These are phyloP conservation scores for Acyrthosiphon pisum DNA, from an alignment of 1,140 invertebrate species.

Conservation along the genomic window DNA sequence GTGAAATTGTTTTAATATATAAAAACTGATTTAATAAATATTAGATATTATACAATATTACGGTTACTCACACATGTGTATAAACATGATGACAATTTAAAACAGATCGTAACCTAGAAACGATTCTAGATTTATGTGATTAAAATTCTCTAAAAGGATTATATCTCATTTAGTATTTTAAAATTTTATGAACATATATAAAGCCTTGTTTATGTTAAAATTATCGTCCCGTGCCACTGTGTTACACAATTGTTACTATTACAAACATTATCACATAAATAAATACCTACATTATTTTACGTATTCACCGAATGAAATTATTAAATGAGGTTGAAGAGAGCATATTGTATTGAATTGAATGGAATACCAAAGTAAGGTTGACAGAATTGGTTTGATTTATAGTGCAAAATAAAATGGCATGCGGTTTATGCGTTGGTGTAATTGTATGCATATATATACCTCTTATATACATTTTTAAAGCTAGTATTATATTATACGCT, in stretches of 20 bases:
- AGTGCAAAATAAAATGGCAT: not conserved
- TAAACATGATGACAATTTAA: not conserved
- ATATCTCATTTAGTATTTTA: not conserved
- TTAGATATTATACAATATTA: not conserved
- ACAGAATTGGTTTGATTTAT: constrained; percentile 41
- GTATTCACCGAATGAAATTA: not conserved
- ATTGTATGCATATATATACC: not conserved
- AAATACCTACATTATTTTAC: not conserved
- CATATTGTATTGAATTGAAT: constrained; percentile 20
- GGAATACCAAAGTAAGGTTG: not conserved
- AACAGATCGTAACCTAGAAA: not conserved
- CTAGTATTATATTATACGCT: not conserved
- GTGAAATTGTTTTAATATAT: too few relatives aligned
- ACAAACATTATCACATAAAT: not conserved
- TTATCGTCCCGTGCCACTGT: not conserved
- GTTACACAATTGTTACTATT: not conserved
- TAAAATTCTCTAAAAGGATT: not conserved
- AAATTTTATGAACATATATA: not conserved
- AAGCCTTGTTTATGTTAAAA: not conserved
- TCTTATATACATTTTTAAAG: not conserved
- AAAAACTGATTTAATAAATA: not conserved
- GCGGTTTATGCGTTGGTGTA: constrained; percentile 28
- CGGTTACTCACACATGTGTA: too few relatives aligned
- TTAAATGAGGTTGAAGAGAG: not conserved
- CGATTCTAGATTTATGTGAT: not conserved